Percentiles rank a stretch among this genome's conserved stretches.
Evolutionary conservation across 1,140 invertebrate genomes (phyloP).

Genomic region (Drosophila ogumai): DNA sequence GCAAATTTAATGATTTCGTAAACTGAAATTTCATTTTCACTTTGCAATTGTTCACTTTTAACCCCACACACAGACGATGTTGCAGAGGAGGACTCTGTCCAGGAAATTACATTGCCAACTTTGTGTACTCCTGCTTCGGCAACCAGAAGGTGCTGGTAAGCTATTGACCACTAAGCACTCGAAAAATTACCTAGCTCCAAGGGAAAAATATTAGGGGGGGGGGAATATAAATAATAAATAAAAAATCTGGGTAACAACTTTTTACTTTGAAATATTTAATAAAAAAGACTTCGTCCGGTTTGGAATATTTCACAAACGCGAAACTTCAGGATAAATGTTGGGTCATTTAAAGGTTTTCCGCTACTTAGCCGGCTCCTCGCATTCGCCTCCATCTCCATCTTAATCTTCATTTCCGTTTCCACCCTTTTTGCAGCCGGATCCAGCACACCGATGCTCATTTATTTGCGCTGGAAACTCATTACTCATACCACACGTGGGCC

Average conservation of each 20-base stretch:
- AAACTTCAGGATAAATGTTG: slow-evolving; percentile 11
- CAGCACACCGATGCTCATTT: slow-evolving; percentile 45
- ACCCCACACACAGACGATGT: slow-evolving; percentile 6
- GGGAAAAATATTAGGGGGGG: not conserved
- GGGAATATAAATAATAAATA: not conserved
- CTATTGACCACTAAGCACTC: not conserved
- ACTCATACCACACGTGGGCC: slow-evolving; percentile 72
- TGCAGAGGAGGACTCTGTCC: not conserved
- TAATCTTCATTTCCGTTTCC: not conserved
- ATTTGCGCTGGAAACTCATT: slow-evolving; percentile 54
- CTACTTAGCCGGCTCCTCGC: slow-evolving; percentile 8
- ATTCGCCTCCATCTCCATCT: not conserved
- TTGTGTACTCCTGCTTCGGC: not conserved
- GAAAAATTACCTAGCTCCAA: not conserved
- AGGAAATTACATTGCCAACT: slow-evolving; percentile 59
- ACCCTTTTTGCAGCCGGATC: not conserved
- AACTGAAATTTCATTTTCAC: slow-evolving; percentile 69
- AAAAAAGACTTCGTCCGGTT: not conserved
- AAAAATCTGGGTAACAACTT: not conserved
- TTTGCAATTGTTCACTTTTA: slow-evolving; percentile 53
- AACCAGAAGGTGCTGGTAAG: not conserved
- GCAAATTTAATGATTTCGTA: slow-evolving; percentile 74
- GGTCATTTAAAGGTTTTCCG: slow-evolving; percentile 16
- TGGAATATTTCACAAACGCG: not conserved
- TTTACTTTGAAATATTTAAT: not conserved